phyloP scores from a whole-genome alignment of 2,113 vertebrate species.

The Columba janthina region DNA sequence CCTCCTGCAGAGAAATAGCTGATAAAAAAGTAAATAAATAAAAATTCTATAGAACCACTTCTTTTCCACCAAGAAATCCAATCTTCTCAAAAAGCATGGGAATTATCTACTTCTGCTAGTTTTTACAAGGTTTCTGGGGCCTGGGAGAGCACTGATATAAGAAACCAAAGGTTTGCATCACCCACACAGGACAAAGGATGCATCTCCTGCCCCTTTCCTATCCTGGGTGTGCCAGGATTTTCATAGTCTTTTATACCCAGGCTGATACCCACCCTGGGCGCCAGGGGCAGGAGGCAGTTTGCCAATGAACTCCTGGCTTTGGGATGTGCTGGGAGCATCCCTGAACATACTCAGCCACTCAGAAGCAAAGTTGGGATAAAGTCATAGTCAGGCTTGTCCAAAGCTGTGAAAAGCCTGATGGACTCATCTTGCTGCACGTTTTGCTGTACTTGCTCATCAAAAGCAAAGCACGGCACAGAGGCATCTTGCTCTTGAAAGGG shows the following conservation, averaged over 20 bases:
- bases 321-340: rapidly evolving
- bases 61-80: background rate
- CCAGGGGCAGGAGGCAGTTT: background rate
- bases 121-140: background rate
- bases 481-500: background rate
- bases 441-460: background rate
- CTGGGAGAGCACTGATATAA: background rate
- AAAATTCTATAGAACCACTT: background rate
- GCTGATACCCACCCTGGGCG: background rate
- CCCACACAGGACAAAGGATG: background rate
- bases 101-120: background rate
- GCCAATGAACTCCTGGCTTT: background rate
- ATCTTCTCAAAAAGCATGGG: background rate
- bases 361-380: background rate
- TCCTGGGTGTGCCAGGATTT: background rate
- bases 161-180: background rate
- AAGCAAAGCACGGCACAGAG: background rate
- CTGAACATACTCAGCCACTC: background rate
- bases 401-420: background rate
- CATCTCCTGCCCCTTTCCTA: background rate
- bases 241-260: background rate
- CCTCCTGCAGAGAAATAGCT: background rate
- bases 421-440: background rate
- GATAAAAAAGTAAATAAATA: background rate
- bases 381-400: background rate